Evolutionary conservation across 2,113 vertebrate genomes (phyloP), one percentile per base, ranked within the genome.

Genomic region (Amphiprion percula): DNA sequence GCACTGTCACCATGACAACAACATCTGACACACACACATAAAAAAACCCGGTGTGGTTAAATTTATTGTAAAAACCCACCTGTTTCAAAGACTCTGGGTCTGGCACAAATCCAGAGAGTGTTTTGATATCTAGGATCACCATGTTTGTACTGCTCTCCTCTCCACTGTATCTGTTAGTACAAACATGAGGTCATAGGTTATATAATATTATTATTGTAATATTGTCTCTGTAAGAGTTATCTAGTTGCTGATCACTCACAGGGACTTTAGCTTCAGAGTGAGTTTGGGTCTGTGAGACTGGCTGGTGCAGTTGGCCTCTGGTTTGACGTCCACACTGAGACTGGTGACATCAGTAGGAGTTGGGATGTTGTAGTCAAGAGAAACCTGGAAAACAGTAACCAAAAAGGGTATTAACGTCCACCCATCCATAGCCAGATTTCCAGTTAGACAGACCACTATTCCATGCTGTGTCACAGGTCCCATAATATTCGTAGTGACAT

Each of bases 41-140:
- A 55, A 17, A 2, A 26, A 44, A 16, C 0, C 16, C 44, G 24
- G 12, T 47, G 4, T 15, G 37, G 19, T 53, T 2, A 9, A 72
- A 4, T 2, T 61, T 5, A 39, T 6, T 54, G 10, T 7, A 9
- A 21, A 46, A 44, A 80, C 69, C 84, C 6, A 88, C 87, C 0
- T 0, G 9, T 0, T 26, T 23, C 33, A 91, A 37, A 68, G 85
- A 83, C 1, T 21, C 16, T 26, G 77, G 47, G 28, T 90, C 85
- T 7, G 80, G 79, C 19, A 81, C 46, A 47, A 93, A 92, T 19
- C 94, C 94, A 53, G 94, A 93, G 11, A 94, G 89, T 55, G 93
- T 33, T 73, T 88, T 86, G n/a, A 94, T 74, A 41, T 92, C 86
- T 66, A 93, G 82, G 46, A 94, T 93, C 73, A 92, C 59, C 94